Conservation (phyloP, 2,797 vertebrate species). For the Phaenicophaeus curvirostris region DNA sequence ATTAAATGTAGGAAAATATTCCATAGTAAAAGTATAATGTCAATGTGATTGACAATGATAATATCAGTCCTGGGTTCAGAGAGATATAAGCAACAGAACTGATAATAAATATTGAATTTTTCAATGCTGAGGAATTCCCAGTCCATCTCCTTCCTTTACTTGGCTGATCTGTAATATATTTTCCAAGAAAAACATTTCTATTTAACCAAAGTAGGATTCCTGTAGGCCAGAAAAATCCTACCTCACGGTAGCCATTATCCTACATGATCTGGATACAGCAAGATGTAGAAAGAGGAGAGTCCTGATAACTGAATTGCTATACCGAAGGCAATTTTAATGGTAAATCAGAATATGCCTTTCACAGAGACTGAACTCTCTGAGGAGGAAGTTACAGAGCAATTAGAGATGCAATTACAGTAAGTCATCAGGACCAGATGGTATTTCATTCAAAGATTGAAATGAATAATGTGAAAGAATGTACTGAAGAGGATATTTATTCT, state of each 20-base stretch:
- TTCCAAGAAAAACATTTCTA: background rate
- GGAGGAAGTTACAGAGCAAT: conserved; percentile 67
- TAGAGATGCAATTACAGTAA: conserved; percentile 64
- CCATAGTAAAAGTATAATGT: background rate
- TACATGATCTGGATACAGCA: background rate
- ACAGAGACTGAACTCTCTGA: conserved; percentile 38
- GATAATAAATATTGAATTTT: background rate
- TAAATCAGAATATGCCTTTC: conserved; percentile 21
- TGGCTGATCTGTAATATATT: background rate
- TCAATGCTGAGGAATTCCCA: background rate
- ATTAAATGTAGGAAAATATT: background rate
- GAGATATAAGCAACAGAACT: background rate
- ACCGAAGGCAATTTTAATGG: conserved; percentile 41
- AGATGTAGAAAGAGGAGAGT: background rate
- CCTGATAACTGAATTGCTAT: background rate
- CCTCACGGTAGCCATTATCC: background rate
- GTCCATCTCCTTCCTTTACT: background rate
- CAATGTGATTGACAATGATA: background rate
- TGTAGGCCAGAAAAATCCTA: background rate
- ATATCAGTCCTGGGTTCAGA: background rate
- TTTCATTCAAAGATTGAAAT: conserved; percentile 62
- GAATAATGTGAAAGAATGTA: conserved; percentile 43
- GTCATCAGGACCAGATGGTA: conserved; percentile 66
- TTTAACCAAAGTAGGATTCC: background rate
- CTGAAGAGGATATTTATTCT: conserved; percentile 46